Base-by-base conservation (phyloP, 2,888 invertebrate species). In the Microchrysa polita region DNA sequence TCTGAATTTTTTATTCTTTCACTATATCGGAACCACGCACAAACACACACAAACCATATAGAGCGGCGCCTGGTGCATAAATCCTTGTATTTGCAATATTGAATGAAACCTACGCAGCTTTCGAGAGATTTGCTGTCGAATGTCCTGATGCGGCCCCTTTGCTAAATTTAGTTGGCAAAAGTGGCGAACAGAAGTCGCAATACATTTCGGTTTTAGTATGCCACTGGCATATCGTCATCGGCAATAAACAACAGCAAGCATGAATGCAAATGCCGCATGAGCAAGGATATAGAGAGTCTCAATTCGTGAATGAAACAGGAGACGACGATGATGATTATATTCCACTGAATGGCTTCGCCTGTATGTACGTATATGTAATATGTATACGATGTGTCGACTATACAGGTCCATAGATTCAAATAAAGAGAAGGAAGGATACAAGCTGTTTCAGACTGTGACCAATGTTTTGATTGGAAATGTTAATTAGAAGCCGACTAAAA, bases 71-170 rank as follows among this genome's bases (percentile, higher is more conserved):
- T n/a, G n/a, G 27, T 34, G 27, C 27, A 34, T 7, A 7, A 5
- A 34, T 34, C 27, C 20, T n/a, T n/a, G n/a, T n/a, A n/a, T n/a
- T n/a, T n/a, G n/a, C n/a, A n/a, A n/a, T n/a, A n/a, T 65, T 65
- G 65, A 65, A 65, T 65, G 65, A 65, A 65, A 48, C 65, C 44
- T n/a, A 48, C 44, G 65, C 65, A 48, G 14, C 9, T 48, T 14
- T 34, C 18, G 22, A 22, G 7, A 34, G n/a, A n/a, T n/a, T n/a
- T n/a, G n/a, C n/a, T n/a, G 7, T 34, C 27, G 4, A 34, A 34
- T 34, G 27, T 34, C 27, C 27, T 34, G 4, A 7, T 7, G 27
- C 7, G 27, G 27, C 27, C 27, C 2, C 27, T n/a, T n/a, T 34
- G 27, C 40, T 16, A 61, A 61, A 16, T 65, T 65, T 14, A 22